Percentiles rank a stretch among this genome's conserved stretches.
phyloP scores from a whole-genome alignment of 2,113 vertebrate genomes.

The Brachypodius melanocephalos region DNA sequence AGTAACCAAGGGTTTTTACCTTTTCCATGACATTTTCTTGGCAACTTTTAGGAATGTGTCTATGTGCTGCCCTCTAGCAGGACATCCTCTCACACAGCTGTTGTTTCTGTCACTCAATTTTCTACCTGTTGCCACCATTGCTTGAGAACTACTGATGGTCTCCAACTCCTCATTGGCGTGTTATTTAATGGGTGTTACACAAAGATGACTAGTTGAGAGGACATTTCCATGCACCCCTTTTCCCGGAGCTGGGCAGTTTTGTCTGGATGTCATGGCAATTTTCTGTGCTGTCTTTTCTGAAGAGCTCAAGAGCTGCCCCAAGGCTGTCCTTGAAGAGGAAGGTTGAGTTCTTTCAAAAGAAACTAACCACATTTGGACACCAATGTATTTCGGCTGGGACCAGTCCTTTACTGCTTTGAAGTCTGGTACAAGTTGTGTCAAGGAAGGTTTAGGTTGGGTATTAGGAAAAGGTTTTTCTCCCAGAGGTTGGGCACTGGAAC shows the following conservation, averaged over 20 bases:
- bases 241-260: background rate
- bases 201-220: background rate
- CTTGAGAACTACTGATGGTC: background rate
- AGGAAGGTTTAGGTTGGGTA: background rate
- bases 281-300: background rate
- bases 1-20: background rate
- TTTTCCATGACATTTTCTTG: background rate
- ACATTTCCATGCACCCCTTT: background rate
- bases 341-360: background rate
- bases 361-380: background rate
- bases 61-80: conserved; percentile 50
- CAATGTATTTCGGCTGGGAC: background rate
- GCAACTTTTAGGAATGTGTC: background rate
- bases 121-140: background rate
- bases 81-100: background rate
- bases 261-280: background rate
- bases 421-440: background rate
- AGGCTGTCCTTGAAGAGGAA: background rate
- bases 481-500: background rate
- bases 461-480: background rate
- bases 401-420: background rate
- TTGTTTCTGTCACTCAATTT: background rate
- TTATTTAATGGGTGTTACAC: background rate
- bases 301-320: background rate
- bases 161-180: background rate